Evolutionary conservation across 2,113 vertebrate genomes (phyloP).

Genomic region (Galbula dea): DNA sequence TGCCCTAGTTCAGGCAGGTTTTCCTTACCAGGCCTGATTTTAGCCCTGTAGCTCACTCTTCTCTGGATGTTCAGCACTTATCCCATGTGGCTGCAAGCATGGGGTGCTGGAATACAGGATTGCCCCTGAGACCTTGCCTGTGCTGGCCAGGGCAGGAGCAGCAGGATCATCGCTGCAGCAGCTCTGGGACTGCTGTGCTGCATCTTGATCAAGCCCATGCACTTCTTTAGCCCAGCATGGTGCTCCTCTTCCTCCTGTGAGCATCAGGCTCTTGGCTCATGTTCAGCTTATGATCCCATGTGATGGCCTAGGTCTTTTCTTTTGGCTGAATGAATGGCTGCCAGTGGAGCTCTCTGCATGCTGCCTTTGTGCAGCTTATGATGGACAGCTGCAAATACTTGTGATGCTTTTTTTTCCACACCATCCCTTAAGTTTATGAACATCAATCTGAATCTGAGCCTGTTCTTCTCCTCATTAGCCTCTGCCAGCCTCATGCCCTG

Average conservation of each 20-base stretch:
- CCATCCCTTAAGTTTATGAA: not conserved
- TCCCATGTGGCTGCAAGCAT: rapidly evolving
- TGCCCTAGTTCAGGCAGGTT: not conserved
- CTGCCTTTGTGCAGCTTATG: not conserved
- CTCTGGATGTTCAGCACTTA: not conserved
- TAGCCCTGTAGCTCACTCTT: not conserved
- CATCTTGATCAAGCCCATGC: not conserved
- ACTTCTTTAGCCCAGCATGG: not conserved
- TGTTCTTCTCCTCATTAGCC: not conserved
- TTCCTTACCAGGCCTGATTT: not conserved
- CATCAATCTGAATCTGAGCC: not conserved
- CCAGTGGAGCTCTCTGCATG: not conserved
- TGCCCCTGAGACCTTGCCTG: rapidly evolving
- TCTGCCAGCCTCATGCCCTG: not conserved
- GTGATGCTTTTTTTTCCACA: not conserved
- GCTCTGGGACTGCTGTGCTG: rapidly evolving
- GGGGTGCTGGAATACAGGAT: not conserved
- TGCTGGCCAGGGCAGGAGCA: not conserved
- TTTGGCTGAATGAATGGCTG: not conserved
- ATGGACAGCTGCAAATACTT: not conserved
- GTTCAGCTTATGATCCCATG: not conserved
- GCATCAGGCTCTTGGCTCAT: rapidly evolving
- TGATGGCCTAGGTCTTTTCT: not conserved
- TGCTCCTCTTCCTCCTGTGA: not conserved
- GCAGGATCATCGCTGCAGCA: rapidly evolving